Percentiles rank a stretch among this genome's conserved stretches.
These are phyloP conservation scores for Pempheris klunzingeri DNA, from an alignment of 2,797 vertebrate genomes.

Conservation along the genomic window DNA sequence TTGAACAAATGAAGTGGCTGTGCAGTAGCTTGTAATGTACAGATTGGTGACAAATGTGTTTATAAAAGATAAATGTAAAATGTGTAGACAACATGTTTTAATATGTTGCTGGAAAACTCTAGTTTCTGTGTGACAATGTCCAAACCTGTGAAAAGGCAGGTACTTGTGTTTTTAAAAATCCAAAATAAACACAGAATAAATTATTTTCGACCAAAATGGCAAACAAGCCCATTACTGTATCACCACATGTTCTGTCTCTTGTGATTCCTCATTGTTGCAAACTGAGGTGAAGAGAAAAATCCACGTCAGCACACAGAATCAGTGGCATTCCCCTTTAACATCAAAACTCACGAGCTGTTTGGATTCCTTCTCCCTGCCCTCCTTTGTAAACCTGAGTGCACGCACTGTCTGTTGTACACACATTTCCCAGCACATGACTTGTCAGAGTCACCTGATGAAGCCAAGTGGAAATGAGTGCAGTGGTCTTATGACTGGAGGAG, in stretches of 20 bases:
- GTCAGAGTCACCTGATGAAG: conserved; percentile 80
- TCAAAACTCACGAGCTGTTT: conserved; percentile 19
- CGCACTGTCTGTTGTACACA: conserved; percentile 27
- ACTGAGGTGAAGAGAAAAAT: conserved; percentile 2
- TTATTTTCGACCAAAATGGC: neutral
- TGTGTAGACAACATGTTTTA: neutral
- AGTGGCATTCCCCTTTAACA: conserved; percentile 27
- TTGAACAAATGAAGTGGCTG: neutral
- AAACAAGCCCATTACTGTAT: neutral
- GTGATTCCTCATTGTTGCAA: neutral
- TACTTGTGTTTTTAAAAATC: neutral
- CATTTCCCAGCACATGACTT: conserved; percentile 78
- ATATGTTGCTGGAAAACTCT: neutral
- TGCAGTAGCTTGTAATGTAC: neutral
- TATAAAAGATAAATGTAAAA: neutral
- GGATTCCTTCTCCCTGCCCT: conserved; percentile 13
- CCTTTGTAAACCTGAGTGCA: conserved; percentile 13
- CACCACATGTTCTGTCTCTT: neutral
- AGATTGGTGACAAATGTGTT: neutral
- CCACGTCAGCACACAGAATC: neutral
- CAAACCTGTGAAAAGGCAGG: conserved; percentile 13
- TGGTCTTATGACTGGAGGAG: conserved; percentile 82
- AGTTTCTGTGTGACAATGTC: neutral
- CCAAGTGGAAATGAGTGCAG: conserved; percentile 81
- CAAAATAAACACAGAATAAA: conserved; percentile 1